Base-by-base conservation (phyloP, 2,888 invertebrate species). In the Hyalella azteca region DNA sequence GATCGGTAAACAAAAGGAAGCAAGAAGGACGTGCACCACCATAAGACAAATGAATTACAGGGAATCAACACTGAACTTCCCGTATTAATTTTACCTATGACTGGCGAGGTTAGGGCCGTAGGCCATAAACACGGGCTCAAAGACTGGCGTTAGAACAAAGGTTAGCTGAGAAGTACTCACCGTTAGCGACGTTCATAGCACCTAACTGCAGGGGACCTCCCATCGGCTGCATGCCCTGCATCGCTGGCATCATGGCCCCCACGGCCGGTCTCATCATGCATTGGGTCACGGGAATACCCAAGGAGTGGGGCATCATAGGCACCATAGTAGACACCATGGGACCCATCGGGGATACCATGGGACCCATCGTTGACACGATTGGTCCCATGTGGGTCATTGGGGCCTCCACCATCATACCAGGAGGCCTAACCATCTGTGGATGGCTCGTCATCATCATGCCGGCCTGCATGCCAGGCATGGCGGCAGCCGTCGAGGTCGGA, bases 21-120 rank as follows among this genome's bases (percentile, higher is more conserved):
- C 45, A 75, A 75, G 32, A 45, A 75, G 40, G 41, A 75, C 75
- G 75, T 75, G 75, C 75, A 75, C 75, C 75, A 75, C 75, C 75
- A 75, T 22, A 75, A 75, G 29, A 75, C 45, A 75, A 45, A 75
- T 41, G 45, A 41, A 75, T 75, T 75, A 75, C 45, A 45, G 40
- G 75, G 66, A 66, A 66, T 75, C 26, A 75, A 75, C 75, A 75
- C 75, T 36, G 40, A 75, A 75, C 45, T 66, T 66, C 66, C 66
- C 66, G 11, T 36, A 66, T 66, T 36, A 22, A 36, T 32, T 29
- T 66, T 66, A 66, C 66, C 66, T 66, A 66, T 32, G 36, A 36
- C 54, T 66, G 66, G 7, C 7, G 66, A 66, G 66, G 19, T 19
- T 36, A 66, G 26, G 19, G 36, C 36, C n/a, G 36, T 15, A 66